phyloP scores from a whole-genome alignment of 2,113 vertebrate species.

The Donacobius atricapilla region DNA sequence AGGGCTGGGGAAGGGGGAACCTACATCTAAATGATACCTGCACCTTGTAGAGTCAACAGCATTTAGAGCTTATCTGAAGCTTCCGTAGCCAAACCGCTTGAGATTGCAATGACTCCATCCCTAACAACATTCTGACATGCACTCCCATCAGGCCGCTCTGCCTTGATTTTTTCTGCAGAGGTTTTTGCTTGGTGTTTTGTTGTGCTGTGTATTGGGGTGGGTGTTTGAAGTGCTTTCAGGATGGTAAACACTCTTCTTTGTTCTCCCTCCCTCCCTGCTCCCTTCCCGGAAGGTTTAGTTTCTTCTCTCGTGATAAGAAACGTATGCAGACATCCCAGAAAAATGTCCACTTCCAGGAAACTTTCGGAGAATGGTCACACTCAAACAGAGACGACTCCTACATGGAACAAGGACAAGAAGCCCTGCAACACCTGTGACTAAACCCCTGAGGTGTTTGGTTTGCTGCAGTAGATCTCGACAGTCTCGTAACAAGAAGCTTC shows the following conservation, averaged over 20 bases:
- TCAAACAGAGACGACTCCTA: conserved; percentile 81
- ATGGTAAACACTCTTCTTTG: background rate
- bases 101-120: conserved; percentile 50
- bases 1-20: background rate
- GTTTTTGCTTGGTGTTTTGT: conserved; percentile 21
- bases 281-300: conserved; percentile 86
- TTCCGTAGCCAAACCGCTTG: conserved; percentile 8
- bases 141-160: conserved; percentile 19
- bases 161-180: conserved; percentile 16
- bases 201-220: background rate
- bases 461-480: background rate
- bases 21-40: background rate
- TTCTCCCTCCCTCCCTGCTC: background rate
- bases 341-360: conserved; percentile 68
- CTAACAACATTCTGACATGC: conserved; percentile 34
- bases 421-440: conserved; percentile 89
- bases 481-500: background rate
- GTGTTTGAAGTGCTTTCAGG: background rate
- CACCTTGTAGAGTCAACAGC: conserved; percentile 48
- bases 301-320: conserved; percentile 94
- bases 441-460: background rate
- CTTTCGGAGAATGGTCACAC: conserved; percentile 80
- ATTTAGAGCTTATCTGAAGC: conserved; percentile 42
- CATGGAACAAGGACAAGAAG: conserved; percentile 94
- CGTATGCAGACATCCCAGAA: conserved; percentile 75